A percentile compares a stretch with the other conserved stretches of the same genome.
phyloP scores from a whole-genome alignment of 2,888 invertebrate genomes.

The Shargacucullia verbasci region DNA sequence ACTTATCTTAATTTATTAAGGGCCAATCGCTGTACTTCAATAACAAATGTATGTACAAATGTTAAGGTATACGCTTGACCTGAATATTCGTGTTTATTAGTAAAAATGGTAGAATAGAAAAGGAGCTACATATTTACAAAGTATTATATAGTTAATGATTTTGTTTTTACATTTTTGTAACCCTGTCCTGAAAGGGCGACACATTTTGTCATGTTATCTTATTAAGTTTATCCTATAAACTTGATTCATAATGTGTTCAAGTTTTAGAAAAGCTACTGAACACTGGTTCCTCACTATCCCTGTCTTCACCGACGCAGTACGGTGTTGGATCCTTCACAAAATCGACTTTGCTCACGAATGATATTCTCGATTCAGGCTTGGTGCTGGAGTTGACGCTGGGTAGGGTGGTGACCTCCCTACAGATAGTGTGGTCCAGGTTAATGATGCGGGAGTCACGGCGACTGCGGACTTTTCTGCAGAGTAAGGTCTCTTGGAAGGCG shows the following conservation, averaged over 20 bases:
- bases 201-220: background rate
- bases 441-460: slow-evolving; percentile 82
- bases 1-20: no score
- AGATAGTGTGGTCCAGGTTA: slow-evolving; percentile 84
- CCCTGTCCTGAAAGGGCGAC: slow-evolving; percentile 8
- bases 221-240: no score
- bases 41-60: no score
- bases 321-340: slow-evolving; percentile 76
- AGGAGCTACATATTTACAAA: slow-evolving; percentile 9
- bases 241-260: background rate
- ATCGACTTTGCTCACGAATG: slow-evolving; percentile 75
- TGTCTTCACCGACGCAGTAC: slow-evolving; percentile 64
- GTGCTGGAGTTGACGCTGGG: slow-evolving; percentile 64
- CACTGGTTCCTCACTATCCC: slow-evolving; percentile 54
- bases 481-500: slow-evolving; percentile 93
- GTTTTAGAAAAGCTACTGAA: slow-evolving; percentile 57
- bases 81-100: no score
- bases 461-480: slow-evolving; percentile 82
- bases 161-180: slow-evolving; percentile 1
- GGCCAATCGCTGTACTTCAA: no score
- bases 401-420: slow-evolving; percentile 83
- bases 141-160: background rate
- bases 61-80: no score
- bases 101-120: background rate
- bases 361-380: slow-evolving; percentile 70